These are phyloP conservation scores for Drosophila tanythrix DNA, from an alignment of 2,888 invertebrate genomes.

Conservation along the genomic window DNA sequence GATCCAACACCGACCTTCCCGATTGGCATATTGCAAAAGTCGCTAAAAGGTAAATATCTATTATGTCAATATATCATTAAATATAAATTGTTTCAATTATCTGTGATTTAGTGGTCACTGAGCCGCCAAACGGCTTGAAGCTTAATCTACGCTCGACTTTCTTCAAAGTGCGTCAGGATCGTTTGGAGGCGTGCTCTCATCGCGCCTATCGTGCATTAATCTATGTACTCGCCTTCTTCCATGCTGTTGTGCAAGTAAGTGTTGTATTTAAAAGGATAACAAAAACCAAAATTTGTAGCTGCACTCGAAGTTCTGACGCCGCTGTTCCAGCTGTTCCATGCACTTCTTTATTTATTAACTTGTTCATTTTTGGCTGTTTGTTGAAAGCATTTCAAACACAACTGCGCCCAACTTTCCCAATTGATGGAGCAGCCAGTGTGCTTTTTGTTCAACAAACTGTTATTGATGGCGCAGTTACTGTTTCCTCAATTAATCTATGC, in stretches of 20 bases:
- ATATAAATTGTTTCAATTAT: neutral
- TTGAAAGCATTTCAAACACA: conserved; percentile 62
- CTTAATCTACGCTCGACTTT: conserved; percentile 95
- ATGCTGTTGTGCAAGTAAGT: conserved; percentile 93
- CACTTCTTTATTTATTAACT: conserved; percentile 76
- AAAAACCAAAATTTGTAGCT: conserved; percentile 33
- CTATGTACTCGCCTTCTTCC: conserved; percentile 96
- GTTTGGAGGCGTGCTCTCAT: conserved; percentile 91
- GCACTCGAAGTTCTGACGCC: conserved; percentile 36
- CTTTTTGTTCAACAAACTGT: conserved; percentile 59
- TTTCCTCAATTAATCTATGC: conserved; percentile 41
- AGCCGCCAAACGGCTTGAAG: conserved; percentile 96
- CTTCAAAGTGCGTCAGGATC: conserved; percentile 92
- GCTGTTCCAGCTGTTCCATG: conserved; percentile 38
- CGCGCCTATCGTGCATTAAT: conserved; percentile 92
- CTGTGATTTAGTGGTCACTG: conserved; percentile 91
- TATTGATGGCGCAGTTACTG: conserved; percentile 63
- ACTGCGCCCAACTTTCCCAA: conserved; percentile 55
- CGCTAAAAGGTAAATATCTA: conserved; percentile 88
- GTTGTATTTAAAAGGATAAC: conserved; percentile 3
- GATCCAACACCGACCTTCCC: conserved; percentile 95
- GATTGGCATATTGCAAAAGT: conserved; percentile 94
- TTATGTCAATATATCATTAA: neutral
- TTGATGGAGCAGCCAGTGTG: conserved; percentile 54
- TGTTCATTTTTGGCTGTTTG: conserved; percentile 60